Conservation (phyloP, 2,797 vertebrate genomes). For the Merluccius polli region DNA sequence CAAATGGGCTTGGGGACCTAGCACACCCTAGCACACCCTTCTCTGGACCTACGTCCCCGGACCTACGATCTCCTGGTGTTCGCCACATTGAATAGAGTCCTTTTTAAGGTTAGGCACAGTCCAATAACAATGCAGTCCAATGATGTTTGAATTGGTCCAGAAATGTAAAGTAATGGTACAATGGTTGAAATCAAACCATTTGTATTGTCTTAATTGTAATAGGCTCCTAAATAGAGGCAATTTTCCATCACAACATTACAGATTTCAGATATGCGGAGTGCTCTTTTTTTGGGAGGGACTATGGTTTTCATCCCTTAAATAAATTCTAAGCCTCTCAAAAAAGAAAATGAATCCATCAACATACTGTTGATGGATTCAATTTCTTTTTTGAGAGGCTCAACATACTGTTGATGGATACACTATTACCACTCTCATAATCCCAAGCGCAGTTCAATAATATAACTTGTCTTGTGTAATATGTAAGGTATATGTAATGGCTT, state of each 20-base stretch:
- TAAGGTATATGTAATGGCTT: no score
- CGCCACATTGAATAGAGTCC: neutral
- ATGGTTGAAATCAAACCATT: neutral
- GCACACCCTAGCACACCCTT: no score
- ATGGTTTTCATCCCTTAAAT: neutral
- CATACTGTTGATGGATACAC: no score
- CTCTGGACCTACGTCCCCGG: neutral
- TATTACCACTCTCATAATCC: no score
- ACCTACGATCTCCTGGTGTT: neutral
- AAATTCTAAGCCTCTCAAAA: no score
- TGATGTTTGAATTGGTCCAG: neutral
- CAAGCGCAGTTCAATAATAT: no score
- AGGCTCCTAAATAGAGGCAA: neutral
- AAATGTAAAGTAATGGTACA: neutral
- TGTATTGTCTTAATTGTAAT: neutral
- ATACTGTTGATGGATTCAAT: no score
- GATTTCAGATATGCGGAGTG: neutral
- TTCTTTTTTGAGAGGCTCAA: no score
- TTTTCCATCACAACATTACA: no score
- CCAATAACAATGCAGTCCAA: neutral
- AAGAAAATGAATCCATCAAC: neutral
- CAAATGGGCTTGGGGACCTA: neutral
- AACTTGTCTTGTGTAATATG: no score
- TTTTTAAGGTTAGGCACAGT: neutral
- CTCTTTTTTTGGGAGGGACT: no score